Conservation (phyloP, 2,113 vertebrate genomes). For the Herpailurus yagouaroundi region DNA sequence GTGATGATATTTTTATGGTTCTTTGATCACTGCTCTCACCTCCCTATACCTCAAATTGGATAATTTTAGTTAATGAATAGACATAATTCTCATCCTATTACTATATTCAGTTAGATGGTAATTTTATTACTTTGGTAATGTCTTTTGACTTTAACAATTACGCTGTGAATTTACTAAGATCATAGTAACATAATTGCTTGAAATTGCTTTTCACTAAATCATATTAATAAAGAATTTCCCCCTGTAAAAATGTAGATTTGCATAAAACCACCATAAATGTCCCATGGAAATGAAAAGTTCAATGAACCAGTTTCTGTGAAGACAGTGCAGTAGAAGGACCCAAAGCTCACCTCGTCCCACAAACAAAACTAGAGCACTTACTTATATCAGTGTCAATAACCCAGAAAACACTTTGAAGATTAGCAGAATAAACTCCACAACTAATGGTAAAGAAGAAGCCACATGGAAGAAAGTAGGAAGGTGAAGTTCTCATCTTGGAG, state of each 20-base stretch:
- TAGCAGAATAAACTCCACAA: neutral
- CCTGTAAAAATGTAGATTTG: neutral
- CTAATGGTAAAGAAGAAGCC: neutral
- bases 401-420: neutral
- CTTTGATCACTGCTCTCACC: neutral
- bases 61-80: neutral
- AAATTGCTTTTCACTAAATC: neutral
- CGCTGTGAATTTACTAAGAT: neutral
- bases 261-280: neutral
- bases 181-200: neutral
- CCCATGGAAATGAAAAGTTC: neutral
- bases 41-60: neutral
- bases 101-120: neutral
- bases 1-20: neutral
- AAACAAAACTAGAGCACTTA: neutral
- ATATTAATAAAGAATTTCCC: neutral
- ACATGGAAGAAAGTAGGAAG: neutral
- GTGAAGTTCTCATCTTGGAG: neutral
- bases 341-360: neutral
- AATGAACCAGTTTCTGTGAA: neutral
- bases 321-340: neutral
- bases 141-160: conserved; percentile 2
- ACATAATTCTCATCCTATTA: neutral
- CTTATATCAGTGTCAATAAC: neutral
- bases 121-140: neutral